These are phyloP conservation scores for Catonia carolina DNA, from an alignment of 2,888 invertebrate species.

Conservation along the genomic window DNA sequence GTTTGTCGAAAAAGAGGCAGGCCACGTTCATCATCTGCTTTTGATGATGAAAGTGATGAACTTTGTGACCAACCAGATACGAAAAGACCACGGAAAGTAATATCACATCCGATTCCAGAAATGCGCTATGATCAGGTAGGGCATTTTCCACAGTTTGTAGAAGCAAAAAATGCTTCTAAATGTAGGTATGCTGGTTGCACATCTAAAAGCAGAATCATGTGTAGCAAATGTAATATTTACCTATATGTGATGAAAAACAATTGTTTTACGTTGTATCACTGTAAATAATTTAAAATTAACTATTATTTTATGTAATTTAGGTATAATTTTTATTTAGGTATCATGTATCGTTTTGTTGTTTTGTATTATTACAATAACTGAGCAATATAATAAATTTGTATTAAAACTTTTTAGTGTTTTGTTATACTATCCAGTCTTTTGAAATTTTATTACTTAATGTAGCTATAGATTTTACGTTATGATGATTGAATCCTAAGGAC, in stretches of 20 bases:
- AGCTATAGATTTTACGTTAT: neutral
- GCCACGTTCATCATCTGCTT: neutral
- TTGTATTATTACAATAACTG: neutral
- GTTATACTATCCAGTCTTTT: too few relatives aligned
- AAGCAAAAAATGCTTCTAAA: neutral
- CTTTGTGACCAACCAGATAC: neutral
- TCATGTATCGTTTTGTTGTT: too few relatives aligned
- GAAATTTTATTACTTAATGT: too few relatives aligned
- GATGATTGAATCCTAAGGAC: neutral
- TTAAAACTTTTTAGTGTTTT: too few relatives aligned
- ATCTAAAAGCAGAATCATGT: neutral
- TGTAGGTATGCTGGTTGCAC: neutral
- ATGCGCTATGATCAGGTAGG: conserved; percentile 3
- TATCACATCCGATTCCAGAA: conserved; percentile 3
- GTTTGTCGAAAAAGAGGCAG: conserved; percentile 1
- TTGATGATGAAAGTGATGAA: conserved; percentile 5
- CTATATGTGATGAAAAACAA: neutral
- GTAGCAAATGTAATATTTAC: neutral
- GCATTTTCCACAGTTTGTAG: conserved; percentile 3
- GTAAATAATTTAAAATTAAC: too few relatives aligned
- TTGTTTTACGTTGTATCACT: too few relatives aligned
- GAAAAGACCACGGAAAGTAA: neutral
- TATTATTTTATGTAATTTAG: too few relatives aligned
- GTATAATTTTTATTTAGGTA: too few relatives aligned
- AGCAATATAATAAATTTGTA: neutral